A percentile compares a stretch with the other conserved stretches of the same genome.
Conservation (phyloP, 2,888 invertebrate species). For the Branchipolynoe longqiensis region DNA sequence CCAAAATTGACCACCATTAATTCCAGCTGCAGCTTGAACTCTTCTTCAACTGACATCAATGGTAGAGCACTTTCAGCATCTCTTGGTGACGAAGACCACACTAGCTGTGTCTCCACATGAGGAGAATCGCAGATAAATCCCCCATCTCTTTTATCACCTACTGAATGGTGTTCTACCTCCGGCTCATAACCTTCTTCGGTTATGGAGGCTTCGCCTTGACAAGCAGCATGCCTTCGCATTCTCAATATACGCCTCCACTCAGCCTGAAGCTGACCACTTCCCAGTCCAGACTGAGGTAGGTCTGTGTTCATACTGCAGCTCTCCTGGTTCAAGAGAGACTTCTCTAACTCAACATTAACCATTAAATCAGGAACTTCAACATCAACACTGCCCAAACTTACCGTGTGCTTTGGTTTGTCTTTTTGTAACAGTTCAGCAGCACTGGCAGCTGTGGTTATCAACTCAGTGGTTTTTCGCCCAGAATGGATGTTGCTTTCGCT, state of each 20-base stretch:
- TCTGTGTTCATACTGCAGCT: slow-evolving; percentile 27
- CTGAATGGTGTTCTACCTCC: background rate
- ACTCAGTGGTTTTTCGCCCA: background rate
- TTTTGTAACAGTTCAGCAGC: slow-evolving; percentile 1
- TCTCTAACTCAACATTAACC: background rate
- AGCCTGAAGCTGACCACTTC: slow-evolving; percentile 29
- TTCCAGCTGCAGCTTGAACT: slow-evolving; percentile 42
- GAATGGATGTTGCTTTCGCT: slow-evolving; percentile 23
- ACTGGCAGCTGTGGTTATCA: slow-evolving; percentile 35
- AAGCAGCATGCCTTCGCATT: slow-evolving; percentile 10
- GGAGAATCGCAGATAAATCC: slow-evolving; percentile 22
- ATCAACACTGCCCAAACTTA: slow-evolving; percentile 40
- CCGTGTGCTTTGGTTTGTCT: slow-evolving; percentile 35
- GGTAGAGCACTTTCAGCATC: background rate
- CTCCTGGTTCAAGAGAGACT: slow-evolving; percentile 4
- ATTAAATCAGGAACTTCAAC: slow-evolving; percentile 35
- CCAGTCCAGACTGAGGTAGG: slow-evolving; percentile 21
- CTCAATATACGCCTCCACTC: slow-evolving; percentile 23
- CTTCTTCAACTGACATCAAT: slow-evolving; percentile 34
- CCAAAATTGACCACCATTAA: slow-evolving; percentile 42
- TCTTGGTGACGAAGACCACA: background rate
- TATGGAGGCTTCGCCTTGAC: slow-evolving; percentile 6
- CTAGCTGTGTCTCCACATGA: background rate
- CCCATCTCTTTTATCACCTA: background rate
- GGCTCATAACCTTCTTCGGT: slow-evolving; percentile 32